Conservation (phyloP, 2,888 invertebrate species). For the Nycteola revayana region DNA sequence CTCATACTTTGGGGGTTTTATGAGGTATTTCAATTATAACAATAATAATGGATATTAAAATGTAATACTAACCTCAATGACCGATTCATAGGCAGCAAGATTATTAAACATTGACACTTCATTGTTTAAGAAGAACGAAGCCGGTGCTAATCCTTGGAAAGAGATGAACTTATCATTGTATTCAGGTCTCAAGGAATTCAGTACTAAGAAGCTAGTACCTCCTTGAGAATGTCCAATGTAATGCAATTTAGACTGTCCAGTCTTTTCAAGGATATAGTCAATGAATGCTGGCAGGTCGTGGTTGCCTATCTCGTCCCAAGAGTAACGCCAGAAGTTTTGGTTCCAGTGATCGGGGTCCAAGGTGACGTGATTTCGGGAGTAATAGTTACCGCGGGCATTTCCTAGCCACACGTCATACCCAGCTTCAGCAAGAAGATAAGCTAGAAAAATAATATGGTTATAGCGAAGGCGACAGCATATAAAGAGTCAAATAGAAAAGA, state of each 20-base stretch:
- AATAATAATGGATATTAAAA: too few species aligned
- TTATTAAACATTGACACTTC: constrained; percentile 29
- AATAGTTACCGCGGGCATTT: constrained; percentile 88
- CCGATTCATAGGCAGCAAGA: constrained; percentile 37
- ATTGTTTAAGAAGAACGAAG: constrained; percentile 49
- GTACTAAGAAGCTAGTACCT: constrained; percentile 56
- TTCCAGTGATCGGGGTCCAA: constrained; percentile 41
- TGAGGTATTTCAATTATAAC: too few species aligned
- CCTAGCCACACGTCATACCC: constrained; percentile 90
- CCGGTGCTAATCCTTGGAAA: constrained; percentile 66
- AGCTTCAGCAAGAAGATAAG: constrained; percentile 78
- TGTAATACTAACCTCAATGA: constrained; percentile 44
- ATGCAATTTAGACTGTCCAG: constrained; percentile 47
- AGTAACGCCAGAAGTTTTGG: constrained; percentile 56
- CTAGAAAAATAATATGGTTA: constrained; percentile 30
- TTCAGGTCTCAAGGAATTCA: constrained; percentile 56
- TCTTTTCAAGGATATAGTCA: constrained; percentile 42
- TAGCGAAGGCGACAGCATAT: too few species aligned
- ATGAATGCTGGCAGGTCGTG: constrained; percentile 50
- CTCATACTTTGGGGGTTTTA: too few species aligned
- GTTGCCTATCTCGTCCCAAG: constrained; percentile 61
- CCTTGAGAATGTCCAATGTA: constrained; percentile 69
- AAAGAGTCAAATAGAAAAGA: too few species aligned
- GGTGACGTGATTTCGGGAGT: constrained; percentile 61
- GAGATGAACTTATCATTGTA: constrained; percentile 56